Conservation (phyloP, 2,113 vertebrate genomes). For the Saccopteryx leptura region DNA sequence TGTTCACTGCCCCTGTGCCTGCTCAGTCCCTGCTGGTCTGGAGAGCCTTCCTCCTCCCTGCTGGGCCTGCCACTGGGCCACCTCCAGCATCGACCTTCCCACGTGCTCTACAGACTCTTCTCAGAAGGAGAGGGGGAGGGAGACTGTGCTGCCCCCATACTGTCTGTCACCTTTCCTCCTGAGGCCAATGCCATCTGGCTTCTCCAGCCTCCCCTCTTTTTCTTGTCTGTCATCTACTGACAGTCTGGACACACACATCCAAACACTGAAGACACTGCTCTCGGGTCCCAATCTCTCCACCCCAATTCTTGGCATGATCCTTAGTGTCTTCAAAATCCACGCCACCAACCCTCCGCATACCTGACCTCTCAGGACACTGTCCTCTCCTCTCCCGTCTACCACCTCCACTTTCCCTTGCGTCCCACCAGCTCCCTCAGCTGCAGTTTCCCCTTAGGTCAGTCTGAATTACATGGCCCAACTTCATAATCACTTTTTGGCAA, state of each 20-base stretch:
- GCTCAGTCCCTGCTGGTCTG: background rate
- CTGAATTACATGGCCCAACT: background rate
- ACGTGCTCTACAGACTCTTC: fast-evolving
- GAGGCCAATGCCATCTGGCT: background rate
- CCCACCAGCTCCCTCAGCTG: background rate
- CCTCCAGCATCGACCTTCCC: background rate
- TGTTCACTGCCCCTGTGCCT: fast-evolving
- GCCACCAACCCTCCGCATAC: background rate
- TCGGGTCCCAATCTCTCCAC: background rate
- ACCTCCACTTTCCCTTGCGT: background rate
- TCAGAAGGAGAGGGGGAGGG: background rate
- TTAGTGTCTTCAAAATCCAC: background rate
- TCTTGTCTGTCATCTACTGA: background rate
- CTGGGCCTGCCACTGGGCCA: background rate
- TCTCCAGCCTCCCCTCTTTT: background rate
- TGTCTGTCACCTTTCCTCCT: background rate
- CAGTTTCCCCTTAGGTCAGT: background rate
- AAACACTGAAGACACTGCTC: background rate
- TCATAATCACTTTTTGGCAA: background rate
- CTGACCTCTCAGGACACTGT: background rate
- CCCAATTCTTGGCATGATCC: background rate
- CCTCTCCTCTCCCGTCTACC: background rate
- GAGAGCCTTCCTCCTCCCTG: background rate
- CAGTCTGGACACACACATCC: background rate
- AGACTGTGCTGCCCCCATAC: background rate